phyloP scores from a whole-genome alignment of 2,888 invertebrate species.

The Athalia rosae region DNA sequence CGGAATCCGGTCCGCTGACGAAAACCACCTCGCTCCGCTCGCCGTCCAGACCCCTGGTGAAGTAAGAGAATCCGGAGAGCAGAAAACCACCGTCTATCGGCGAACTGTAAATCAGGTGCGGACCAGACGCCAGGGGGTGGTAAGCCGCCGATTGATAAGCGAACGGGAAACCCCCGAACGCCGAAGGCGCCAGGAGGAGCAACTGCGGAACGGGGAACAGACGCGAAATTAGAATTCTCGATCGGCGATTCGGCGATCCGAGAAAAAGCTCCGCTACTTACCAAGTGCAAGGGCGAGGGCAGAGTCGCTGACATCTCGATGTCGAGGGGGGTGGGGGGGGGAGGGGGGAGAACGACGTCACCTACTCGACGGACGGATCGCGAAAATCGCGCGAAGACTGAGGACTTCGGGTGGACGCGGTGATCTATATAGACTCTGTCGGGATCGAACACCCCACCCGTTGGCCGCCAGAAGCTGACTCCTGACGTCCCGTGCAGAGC shows the following conservation, averaged over 20 bases:
- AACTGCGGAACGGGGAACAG: neutral
- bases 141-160: constrained; percentile 42
- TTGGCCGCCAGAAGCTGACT: constrained; percentile 16
- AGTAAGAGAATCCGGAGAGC: constrained; percentile 64
- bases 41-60: constrained; percentile 61
- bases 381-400: constrained; percentile 21
- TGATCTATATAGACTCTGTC: constrained; percentile 39
- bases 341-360: neutral
- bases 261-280: constrained; percentile 4
- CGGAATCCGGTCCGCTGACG: constrained; percentile 60
- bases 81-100: neutral
- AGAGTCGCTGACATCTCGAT: constrained; percentile 13
- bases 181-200: constrained; percentile 2
- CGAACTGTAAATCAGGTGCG: constrained; percentile 49
- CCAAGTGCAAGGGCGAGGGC: constrained; percentile 2
- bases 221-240: neutral
- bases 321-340: neutral
- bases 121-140: constrained; percentile 39
- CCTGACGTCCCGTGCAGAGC: constrained; percentile 23
- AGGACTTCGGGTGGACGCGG: neutral
- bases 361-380: constrained; percentile 8
- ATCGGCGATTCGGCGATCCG: neutral
- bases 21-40: constrained; percentile 64
- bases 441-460: constrained; percentile 37
- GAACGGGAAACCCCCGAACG: constrained; percentile 42